Evolutionary conservation across 2,888 invertebrate genomes (phyloP).

Genomic region (Ormyrus nitidulus): DNA sequence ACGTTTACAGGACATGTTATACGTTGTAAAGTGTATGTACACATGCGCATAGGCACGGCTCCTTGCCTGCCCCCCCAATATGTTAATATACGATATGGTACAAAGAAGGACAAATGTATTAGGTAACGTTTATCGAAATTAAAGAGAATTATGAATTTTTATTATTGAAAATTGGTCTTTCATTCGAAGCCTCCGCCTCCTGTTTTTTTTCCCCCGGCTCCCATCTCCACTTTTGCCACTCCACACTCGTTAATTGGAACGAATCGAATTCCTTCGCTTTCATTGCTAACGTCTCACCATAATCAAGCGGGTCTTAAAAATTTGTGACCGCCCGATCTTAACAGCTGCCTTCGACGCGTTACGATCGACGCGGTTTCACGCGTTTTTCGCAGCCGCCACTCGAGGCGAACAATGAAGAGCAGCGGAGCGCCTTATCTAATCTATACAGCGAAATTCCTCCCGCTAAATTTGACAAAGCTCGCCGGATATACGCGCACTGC

Average conservation of each 20-base stretch:
- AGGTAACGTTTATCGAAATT: conserved; percentile 72
- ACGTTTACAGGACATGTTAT: conserved; percentile 32
- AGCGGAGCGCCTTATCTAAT: no score
- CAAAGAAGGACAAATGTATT: conserved; percentile 73
- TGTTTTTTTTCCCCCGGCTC: background rate
- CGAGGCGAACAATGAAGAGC: no score
- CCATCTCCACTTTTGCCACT: background rate
- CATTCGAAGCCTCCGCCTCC: background rate
- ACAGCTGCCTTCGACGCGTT: no score
- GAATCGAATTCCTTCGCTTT: background rate
- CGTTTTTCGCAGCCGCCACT: no score
- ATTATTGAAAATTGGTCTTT: conserved; percentile 65
- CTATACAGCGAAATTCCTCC: no score
- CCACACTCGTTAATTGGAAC: background rate
- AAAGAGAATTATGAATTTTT: conserved; percentile 73
- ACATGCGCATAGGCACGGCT: conserved; percentile 33
- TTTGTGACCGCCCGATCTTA: no score
- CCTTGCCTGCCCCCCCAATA: conserved; percentile 31
- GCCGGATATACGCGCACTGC: background rate
- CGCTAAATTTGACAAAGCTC: background rate
- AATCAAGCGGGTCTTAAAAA: no score
- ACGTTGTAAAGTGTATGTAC: conserved; percentile 46
- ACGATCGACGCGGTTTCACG: no score
- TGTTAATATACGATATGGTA: conserved; percentile 71
- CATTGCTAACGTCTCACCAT: no score